These are phyloP conservation scores for Drosophila tropicalis DNA, from an alignment of 1,140 invertebrate species.

Conservation along the genomic window DNA sequence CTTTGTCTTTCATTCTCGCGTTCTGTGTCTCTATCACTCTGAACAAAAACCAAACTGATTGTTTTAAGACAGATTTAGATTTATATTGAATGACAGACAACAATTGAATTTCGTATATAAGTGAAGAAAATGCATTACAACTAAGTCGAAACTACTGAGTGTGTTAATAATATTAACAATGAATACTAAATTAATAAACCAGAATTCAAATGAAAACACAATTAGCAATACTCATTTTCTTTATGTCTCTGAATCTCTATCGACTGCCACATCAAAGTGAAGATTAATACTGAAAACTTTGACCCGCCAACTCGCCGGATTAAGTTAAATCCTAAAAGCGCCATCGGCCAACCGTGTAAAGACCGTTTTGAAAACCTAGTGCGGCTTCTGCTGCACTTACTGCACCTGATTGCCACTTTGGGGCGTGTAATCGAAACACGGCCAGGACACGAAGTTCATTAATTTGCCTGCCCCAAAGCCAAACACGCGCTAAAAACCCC, in stretches of 20 bases:
- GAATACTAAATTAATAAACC: conserved; percentile 76
- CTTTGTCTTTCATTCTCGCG: conserved; percentile 32
- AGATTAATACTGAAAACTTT: conserved; percentile 26
- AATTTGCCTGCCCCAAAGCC: conserved; percentile 41
- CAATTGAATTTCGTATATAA: conserved; percentile 34
- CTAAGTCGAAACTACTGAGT: conserved; percentile 80
- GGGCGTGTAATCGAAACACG: conserved; percentile 24
- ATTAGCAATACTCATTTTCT: conserved; percentile 29
- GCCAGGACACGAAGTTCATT: conserved; percentile 45
- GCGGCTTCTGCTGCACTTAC: conserved; percentile 30
- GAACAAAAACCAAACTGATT: conserved; percentile 75
- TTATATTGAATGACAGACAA: conserved; percentile 49
- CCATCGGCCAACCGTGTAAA: conserved; percentile 47
- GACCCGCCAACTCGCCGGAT: neutral
- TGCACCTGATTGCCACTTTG: conserved; percentile 45
- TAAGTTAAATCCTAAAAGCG: conserved; percentile 6
- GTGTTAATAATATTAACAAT: conserved; percentile 75
- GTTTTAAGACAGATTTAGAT: conserved; percentile 70
- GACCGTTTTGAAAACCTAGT: conserved; percentile 17
- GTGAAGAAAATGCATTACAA: conserved; percentile 57
- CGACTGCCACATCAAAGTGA: conserved; percentile 30
- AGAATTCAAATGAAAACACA: conserved; percentile 31
- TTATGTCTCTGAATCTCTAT: conserved; percentile 28
- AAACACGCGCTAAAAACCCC: conserved; percentile 3
- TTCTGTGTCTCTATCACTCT: conserved; percentile 51